phyloP scores from a whole-genome alignment of 2,797 vertebrate genomes.

The Crocodylus rhombifer region DNA sequence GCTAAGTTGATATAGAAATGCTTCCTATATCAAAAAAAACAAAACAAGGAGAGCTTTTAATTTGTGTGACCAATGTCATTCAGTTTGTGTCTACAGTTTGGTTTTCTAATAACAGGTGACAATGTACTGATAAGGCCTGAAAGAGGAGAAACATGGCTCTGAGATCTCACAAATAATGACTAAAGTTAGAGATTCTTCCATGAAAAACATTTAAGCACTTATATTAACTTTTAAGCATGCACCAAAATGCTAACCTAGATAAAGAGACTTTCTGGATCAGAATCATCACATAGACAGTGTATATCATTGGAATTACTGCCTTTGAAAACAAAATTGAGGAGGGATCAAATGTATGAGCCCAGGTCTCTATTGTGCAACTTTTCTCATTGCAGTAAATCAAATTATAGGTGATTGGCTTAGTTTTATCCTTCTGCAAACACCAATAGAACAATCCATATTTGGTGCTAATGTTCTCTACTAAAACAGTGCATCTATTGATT shows the following conservation, averaged over 20 bases:
- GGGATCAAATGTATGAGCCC: too few species aligned
- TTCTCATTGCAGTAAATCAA: not conserved
- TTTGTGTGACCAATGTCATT: not conserved
- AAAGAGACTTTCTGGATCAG: not conserved
- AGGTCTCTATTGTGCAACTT: not conserved
- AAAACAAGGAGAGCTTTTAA: not conserved
- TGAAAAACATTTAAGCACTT: not conserved
- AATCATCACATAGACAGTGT: not conserved
- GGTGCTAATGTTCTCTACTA: not conserved
- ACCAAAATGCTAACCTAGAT: too few species aligned
- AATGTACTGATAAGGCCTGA: not conserved
- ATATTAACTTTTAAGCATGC: not conserved
- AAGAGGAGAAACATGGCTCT: not conserved
- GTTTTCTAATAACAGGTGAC: not conserved
- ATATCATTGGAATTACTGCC: too few species aligned
- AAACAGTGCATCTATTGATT: not conserved
- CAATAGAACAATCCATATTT: not conserved
- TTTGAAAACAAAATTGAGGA: not conserved
- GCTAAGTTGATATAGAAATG: not conserved
- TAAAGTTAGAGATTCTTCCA: not conserved
- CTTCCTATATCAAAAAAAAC: not conserved
- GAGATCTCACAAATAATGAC: not conserved
- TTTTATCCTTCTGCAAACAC: not conserved
- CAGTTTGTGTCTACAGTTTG: not conserved
- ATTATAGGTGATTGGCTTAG: not conserved